Evolutionary conservation across 2,888 invertebrate species (phyloP), one percentile per base, ranked within the genome.

Genomic region (Diadromus collaris): DNA sequence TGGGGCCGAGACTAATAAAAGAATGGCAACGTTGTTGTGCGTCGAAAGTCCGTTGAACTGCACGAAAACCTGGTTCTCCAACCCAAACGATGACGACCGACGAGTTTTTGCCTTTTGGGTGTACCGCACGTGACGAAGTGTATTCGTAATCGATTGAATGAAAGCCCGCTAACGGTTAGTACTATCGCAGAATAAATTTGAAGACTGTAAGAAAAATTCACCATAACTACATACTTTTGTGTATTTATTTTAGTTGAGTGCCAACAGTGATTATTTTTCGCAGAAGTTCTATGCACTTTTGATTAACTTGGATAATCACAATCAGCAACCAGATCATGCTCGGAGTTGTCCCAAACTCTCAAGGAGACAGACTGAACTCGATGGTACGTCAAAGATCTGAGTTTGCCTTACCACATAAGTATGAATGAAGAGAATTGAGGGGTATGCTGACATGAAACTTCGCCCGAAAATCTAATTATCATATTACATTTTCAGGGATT

Each of bases 401-500:
- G 78, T 81, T n/a, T 64, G 68, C 54, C 61, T 78, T 24, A 73
- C 81, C 6, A 75, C 68, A 19, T 78, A 81, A 73, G 78, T 81
- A 73, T 29, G 32, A 27, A 7, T 7, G 6, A 44, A 27, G 6
- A 34, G 9, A 9, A 34, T 34, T n/a, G n/a, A n/a, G n/a, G n/a
- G n/a, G n/a, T n/a, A n/a, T n/a, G n/a, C n/a, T n/a, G n/a, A n/a
- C n/a, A n/a, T n/a, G n/a, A n/a, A n/a, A n/a, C n/a, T n/a, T n/a
- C n/a, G n/a, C n/a, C n/a, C n/a, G n/a, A n/a, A n/a, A n/a, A n/a
- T n/a, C n/a, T n/a, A n/a, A n/a, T n/a, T n/a, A n/a, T n/a, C n/a
- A n/a, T 34, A 44, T 10, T 44, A 44, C 9, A 44, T 76, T 81
- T 78, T n/a, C 44, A 80, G 80, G 41, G 71, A 80, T 16, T 74